Evolutionary conservation across 2,113 vertebrate species (phyloP).

Genomic region (Lontra canadensis): DNA sequence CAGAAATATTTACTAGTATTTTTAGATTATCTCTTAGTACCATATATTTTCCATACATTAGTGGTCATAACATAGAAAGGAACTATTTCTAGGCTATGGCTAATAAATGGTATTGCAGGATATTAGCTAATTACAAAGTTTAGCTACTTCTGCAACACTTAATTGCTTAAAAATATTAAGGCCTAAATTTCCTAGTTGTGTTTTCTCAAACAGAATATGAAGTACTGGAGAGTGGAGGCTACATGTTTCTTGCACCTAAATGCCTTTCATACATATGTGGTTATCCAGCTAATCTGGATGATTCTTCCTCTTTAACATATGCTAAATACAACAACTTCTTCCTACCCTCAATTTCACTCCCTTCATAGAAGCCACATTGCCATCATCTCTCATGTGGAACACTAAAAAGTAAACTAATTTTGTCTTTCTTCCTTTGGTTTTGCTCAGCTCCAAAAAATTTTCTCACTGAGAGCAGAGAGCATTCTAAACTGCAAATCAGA

Average conservation of each 20-base stretch:
- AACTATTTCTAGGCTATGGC: background rate
- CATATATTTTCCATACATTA: background rate
- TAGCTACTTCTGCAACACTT: background rate
- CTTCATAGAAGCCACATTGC: background rate
- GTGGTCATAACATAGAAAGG: background rate
- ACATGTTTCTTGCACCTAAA: background rate
- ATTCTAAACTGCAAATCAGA: background rate
- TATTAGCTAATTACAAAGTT: conserved; percentile 2
- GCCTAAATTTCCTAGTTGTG: background rate
- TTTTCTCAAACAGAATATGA: background rate
- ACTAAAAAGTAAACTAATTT: background rate
- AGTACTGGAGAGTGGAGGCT: background rate
- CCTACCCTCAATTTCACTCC: background rate
- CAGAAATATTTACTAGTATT: background rate
- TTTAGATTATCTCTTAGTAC: background rate
- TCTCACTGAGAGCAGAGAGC: background rate
- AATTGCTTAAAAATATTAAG: background rate
- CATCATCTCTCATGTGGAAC: background rate
- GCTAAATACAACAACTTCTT: background rate
- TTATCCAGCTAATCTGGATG: too few species aligned
- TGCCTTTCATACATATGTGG: background rate
- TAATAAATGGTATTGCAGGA: background rate
- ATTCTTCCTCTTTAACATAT: background rate
- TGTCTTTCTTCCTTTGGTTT: background rate
- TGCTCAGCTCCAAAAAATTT: background rate